Evolutionary conservation across 2,888 invertebrate genomes (phyloP).

Genomic region (Phlogophora meticulosa): DNA sequence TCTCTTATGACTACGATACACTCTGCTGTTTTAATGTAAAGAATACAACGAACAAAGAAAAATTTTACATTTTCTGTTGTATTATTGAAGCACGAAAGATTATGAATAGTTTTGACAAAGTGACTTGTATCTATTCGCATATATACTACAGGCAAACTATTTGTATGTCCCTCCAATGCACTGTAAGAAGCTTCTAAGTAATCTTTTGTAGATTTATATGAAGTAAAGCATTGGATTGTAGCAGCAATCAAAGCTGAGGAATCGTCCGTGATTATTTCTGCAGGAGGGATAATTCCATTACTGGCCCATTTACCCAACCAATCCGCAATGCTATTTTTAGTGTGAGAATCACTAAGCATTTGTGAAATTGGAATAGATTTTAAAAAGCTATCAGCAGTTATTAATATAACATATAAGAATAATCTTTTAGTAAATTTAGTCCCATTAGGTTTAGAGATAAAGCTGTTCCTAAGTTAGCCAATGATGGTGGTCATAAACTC

Average conservation of each 20-base stretch:
- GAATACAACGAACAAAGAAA: constrained; percentile 43
- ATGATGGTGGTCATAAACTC: too few relatives aligned
- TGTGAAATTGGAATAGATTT: constrained; percentile 45
- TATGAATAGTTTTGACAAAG: constrained; percentile 45
- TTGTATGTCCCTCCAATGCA: constrained; percentile 45
- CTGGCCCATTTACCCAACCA: constrained; percentile 44
- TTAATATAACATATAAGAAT: constrained; percentile 44
- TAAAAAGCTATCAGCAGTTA: constrained; percentile 46
- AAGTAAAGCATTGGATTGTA: constrained; percentile 47
- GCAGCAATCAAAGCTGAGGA: constrained; percentile 49
- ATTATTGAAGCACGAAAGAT: constrained; percentile 44
- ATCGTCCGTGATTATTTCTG: constrained; percentile 48
- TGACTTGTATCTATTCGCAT: constrained; percentile 47
- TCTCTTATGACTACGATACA: constrained; percentile 40
- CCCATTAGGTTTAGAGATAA: too few relatives aligned
- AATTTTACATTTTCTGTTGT: constrained; percentile 43
- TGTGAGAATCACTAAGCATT: constrained; percentile 45
- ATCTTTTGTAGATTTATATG: constrained; percentile 50
- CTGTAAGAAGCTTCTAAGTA: constrained; percentile 46
- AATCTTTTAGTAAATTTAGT: constrained; percentile 45
- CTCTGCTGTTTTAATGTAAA: constrained; percentile 42
- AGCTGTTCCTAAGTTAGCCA: too few relatives aligned
- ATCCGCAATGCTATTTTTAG: constrained; percentile 45
- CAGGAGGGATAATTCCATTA: constrained; percentile 44
- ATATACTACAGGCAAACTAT: constrained; percentile 49